These are phyloP conservation scores for Cirrhinus molitorella DNA, from an alignment of 2,797 vertebrate species.

Conservation along the genomic window DNA sequence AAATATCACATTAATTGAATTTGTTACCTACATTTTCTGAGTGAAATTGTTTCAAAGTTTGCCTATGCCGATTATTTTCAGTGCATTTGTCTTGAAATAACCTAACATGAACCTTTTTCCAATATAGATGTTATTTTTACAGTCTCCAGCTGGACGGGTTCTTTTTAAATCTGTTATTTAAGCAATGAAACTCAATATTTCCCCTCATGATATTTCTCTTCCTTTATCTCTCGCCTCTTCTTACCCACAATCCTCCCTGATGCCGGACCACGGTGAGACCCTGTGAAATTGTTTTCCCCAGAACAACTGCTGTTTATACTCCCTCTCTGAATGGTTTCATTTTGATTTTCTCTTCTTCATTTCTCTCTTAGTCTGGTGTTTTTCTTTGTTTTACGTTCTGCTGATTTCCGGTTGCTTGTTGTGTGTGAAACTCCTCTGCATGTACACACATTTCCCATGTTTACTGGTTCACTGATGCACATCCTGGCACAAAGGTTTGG, in stretches of 20 bases:
- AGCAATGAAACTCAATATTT: constrained; percentile 48
- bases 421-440: constrained; percentile 41
- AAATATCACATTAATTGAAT: background rate
- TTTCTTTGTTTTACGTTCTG: background rate
- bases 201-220: constrained; percentile 58
- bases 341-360: background rate
- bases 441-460: constrained; percentile 40
- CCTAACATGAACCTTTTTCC: constrained; percentile 6
- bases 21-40: background rate
- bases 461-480: constrained; percentile 57
- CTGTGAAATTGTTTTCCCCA: constrained; percentile 48
- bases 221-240: constrained; percentile 68
- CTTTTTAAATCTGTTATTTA: background rate
- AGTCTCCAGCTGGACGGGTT: background rate
- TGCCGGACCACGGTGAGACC: constrained; percentile 77
- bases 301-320: constrained; percentile 5
- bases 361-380: background rate
- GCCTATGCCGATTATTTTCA: background rate
- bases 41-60: no score
- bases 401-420: constrained; percentile 13
- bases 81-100: background rate
- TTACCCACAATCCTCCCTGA: constrained; percentile 73
- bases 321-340: background rate
- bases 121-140: background rate
- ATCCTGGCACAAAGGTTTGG: constrained; percentile 55